Conservation (phyloP, 2,113 vertebrate species). For the Tinamus guttatus region DNA sequence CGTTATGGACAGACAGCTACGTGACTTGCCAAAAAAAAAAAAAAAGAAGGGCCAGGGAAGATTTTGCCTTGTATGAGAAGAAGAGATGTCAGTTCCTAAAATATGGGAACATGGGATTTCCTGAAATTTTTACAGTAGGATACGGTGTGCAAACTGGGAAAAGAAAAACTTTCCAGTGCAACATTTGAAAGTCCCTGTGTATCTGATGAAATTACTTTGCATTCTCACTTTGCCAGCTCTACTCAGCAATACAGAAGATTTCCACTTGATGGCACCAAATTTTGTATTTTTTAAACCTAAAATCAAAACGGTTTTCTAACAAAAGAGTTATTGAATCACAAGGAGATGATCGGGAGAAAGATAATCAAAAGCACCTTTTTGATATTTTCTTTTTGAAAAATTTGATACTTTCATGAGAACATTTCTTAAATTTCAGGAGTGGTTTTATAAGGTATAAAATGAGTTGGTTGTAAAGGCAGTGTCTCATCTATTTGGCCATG, state of each 20-base stretch:
- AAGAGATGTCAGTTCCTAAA: background rate
- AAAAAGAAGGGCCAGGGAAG: background rate
- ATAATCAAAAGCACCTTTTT: background rate
- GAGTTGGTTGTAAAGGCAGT: background rate
- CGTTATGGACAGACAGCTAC: background rate
- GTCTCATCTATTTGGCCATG: background rate
- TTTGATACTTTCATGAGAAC: background rate
- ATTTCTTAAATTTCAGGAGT: background rate
- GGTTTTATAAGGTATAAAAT: background rate
- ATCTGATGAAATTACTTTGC: background rate
- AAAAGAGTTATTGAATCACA: background rate
- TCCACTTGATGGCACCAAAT: constrained; percentile 80
- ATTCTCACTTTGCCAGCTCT: background rate
- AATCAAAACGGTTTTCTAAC: background rate
- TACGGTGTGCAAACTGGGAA: rapidly evolving
- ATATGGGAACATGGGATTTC: background rate
- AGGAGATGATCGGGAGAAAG: background rate
- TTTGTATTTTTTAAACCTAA: constrained; percentile 64
- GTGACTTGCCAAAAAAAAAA: background rate
- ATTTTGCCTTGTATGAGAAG: background rate
- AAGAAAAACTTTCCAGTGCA: background rate
- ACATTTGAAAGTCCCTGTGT: background rate
- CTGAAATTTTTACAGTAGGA: background rate
- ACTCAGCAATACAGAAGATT: constrained; percentile 49
- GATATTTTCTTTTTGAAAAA: no score